Base-by-base conservation (phyloP, 2,797 vertebrate species). In the Synaphobranchus kaupii region DNA sequence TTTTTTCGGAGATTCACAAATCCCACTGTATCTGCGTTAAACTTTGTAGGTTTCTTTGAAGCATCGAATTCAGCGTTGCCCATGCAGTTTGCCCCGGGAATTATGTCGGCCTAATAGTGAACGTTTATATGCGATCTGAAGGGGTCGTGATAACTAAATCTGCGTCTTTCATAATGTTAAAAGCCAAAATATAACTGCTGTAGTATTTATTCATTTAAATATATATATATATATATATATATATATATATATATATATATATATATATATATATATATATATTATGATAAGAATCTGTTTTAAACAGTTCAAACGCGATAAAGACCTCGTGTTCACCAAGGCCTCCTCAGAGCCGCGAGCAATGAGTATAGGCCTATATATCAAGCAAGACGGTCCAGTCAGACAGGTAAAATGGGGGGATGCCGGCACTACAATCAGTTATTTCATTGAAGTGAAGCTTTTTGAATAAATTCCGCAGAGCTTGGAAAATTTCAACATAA, bases 11-110 rank as follows among this genome's bases (percentile, higher is more conserved):
- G 68, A 71, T 68, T 22, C 63, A n/a, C 63, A 68, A 68, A 68
- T 28, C 68, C 28, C 28, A 31, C 28, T 31, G n/a, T 1, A n/a
- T 31, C 68, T 71, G 22, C 47, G 22, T 78, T 2, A 60, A 60
- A 80, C 85, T 80, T 86, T 44, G 17, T 17, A 28, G 73, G 44
- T 47, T 82, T 20, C 71, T 86, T 76, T 86, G 31, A n/a, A 52
- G 31, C 52, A 44, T 31, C 34, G 56, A 0, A 25, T 58, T 17
- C n/a, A 48, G 28, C 56, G 31, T 76, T 58, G 52, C 54, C 85
- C 34, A 15, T 31, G 20, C 10, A n/a, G 34, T 47, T 20, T 44
- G 48, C 68, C 5, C 78, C 10, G 20, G 44, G 4, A 66, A 50
- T 10, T 6, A 50, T 17, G 20, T 20, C 13, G 71, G 39, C 13